Percentiles rank a stretch among this genome's conserved stretches.
These are phyloP conservation scores for Syncerus caffer DNA, from an alignment of 2,797 vertebrate genomes.

Conservation along the genomic window DNA sequence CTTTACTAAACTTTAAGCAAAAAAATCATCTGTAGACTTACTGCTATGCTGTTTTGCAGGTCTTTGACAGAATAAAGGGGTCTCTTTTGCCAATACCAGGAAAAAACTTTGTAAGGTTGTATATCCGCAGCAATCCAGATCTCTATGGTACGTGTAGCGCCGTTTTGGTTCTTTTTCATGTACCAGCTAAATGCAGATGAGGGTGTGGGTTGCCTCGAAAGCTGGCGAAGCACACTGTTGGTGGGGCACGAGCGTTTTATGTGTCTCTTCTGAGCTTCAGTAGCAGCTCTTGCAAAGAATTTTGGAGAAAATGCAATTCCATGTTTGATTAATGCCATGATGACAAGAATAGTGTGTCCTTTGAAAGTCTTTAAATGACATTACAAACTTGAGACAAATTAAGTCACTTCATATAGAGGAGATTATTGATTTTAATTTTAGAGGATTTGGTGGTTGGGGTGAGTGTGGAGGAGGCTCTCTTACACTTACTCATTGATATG, in stretches of 20 bases:
- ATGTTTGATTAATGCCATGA: neutral
- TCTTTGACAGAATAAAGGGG: constrained; percentile 94
- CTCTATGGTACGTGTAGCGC: constrained; percentile 90
- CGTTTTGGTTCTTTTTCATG: neutral
- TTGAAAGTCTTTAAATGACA: neutral
- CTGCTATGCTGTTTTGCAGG: constrained; percentile 82
- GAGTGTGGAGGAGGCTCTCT: neutral
- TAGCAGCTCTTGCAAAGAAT: neutral
- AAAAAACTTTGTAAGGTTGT: constrained; percentile 94
- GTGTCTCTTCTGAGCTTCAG: neutral
- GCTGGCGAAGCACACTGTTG: neutral
- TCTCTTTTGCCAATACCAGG: constrained; percentile 94
- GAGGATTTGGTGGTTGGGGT: neutral
- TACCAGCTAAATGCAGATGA: neutral
- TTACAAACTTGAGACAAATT: neutral
- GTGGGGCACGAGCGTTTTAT: neutral
- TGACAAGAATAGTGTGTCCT: neutral
- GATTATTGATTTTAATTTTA: neutral
- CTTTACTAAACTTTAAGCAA: constrained; percentile 18
- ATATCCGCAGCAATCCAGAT: constrained; percentile 95
- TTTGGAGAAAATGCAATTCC: neutral
- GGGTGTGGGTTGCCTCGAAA: neutral
- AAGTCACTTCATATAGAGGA: neutral
- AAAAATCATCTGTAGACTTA: neutral
- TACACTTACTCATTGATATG: neutral